Conservation (phyloP, 2,888 invertebrate genomes). For the Ormyrus labotus region DNA sequence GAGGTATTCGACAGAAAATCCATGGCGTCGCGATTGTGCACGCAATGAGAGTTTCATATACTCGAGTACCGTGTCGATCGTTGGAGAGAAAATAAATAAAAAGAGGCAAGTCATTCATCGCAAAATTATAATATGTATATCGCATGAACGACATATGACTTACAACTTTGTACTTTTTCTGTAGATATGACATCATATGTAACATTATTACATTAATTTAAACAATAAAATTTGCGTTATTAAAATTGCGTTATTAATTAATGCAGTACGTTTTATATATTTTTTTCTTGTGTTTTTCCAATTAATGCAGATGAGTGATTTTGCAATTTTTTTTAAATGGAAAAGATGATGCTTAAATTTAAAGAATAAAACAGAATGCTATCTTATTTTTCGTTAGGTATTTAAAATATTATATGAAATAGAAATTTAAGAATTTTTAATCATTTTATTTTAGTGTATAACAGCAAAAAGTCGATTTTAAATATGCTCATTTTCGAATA, state of each 20-base stretch:
- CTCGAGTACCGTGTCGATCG: slow-evolving; percentile 14
- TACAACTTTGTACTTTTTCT: slow-evolving; percentile 74
- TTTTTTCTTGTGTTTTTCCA: no score
- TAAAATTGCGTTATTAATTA: slow-evolving; percentile 57
- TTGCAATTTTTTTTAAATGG: no score
- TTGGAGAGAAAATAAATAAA: slow-evolving; percentile 35
- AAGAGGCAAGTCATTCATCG: slow-evolving; percentile 58
- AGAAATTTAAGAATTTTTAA: no score
- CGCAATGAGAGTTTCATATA: slow-evolving; percentile 5
- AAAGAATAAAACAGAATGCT: no score
- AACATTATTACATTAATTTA: slow-evolving; percentile 71
- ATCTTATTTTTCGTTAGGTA: no score
- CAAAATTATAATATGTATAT: slow-evolving; percentile 62
- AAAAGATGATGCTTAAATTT: no score
- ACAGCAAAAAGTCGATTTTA: no score
- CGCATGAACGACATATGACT: slow-evolving; percentile 65
- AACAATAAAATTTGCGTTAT: slow-evolving; percentile 72
- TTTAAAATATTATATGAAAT: no score
- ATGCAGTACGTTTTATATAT: no score
- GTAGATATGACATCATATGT: slow-evolving; percentile 71
- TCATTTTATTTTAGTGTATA: no score
- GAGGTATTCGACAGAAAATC: slow-evolving; percentile 8
- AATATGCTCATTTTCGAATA: no score
- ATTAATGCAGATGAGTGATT: no score
- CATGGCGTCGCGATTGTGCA: background rate